These are phyloP conservation scores for Dynastes grantii DNA, from an alignment of 2,888 invertebrate genomes.

Conservation along the genomic window DNA sequence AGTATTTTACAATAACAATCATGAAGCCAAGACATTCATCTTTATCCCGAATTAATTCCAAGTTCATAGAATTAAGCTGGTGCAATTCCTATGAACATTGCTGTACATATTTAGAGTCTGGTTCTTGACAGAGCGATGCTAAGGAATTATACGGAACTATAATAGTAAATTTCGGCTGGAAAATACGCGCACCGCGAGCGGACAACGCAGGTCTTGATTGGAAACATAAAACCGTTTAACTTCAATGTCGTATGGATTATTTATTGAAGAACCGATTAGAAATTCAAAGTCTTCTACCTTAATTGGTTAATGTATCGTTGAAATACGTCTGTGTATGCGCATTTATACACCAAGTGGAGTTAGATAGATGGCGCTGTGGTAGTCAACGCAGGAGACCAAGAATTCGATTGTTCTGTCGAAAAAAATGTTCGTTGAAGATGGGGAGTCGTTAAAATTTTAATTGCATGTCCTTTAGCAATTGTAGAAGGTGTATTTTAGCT, in stretches of 20 bases:
- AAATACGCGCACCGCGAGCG: not conserved
- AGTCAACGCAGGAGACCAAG: no score
- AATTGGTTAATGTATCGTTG: not conserved
- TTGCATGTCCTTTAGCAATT: no score
- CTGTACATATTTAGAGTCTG: not conserved
- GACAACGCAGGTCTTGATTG: not conserved
- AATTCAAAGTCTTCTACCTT: not conserved
- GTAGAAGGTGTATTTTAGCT: no score
- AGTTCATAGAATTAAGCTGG: no score
- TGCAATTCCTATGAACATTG: not conserved
- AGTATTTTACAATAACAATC: no score
- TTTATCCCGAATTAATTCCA: no score
- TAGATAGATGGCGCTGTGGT: no score
- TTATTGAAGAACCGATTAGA: not conserved
- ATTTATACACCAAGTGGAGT: no score
- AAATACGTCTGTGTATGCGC: not conserved
- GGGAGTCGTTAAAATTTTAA: no score
- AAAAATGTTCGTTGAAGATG: no score
- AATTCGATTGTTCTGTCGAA: no score
- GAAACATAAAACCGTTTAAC: not conserved
- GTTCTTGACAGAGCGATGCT: not conserved
- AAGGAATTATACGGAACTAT: not conserved
- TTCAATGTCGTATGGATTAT: not conserved
- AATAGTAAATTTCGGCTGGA: conserved; percentile 10
- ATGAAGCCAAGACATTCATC: no score